Percentiles rank a stretch among this genome's conserved stretches.
Conservation (phyloP, 2,888 invertebrate genomes). For the Athalia rosae region DNA sequence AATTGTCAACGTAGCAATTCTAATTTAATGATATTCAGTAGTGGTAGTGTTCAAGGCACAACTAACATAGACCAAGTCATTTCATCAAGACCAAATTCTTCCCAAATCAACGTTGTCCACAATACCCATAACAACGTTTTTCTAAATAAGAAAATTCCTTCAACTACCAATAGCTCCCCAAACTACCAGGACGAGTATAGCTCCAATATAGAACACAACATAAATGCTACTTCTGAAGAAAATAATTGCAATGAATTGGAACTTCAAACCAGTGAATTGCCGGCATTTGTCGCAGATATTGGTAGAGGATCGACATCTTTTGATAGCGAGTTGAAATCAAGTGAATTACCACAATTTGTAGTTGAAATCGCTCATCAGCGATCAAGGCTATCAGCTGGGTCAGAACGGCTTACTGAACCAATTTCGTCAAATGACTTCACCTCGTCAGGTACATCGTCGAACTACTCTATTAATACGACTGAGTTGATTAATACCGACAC, state of each 20-base stretch:
- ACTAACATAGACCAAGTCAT: neutral
- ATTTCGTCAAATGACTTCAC: neutral
- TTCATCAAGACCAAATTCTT: neutral
- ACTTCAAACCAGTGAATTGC: constrained; percentile 55
- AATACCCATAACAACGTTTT: neutral
- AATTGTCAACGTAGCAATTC: neutral
- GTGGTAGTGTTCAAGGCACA: neutral
- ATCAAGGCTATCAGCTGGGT: constrained; percentile 6
- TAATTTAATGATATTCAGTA: constrained; percentile 30
- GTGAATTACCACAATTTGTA: constrained; percentile 41
- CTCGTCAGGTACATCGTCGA: neutral
- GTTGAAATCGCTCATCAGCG: constrained; percentile 16
- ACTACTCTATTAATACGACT: neutral
- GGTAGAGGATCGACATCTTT: neutral
- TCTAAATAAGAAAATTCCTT: neutral
- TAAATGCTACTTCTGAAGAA: neutral
- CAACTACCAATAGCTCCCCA: constrained; percentile 11
- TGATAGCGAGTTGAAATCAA: constrained; percentile 48
- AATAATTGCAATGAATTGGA: constrained; percentile 37
- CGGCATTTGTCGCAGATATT: constrained; percentile 52
- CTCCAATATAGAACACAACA: neutral
- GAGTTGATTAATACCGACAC: constrained; percentile 9
- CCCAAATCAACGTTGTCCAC: neutral
- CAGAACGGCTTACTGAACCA: neutral
- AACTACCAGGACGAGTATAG: neutral